Percentiles rank a stretch among this genome's conserved stretches.
Evolutionary conservation across 2,797 vertebrate genomes (phyloP).

Genomic region (Tenualosa ilisha): DNA sequence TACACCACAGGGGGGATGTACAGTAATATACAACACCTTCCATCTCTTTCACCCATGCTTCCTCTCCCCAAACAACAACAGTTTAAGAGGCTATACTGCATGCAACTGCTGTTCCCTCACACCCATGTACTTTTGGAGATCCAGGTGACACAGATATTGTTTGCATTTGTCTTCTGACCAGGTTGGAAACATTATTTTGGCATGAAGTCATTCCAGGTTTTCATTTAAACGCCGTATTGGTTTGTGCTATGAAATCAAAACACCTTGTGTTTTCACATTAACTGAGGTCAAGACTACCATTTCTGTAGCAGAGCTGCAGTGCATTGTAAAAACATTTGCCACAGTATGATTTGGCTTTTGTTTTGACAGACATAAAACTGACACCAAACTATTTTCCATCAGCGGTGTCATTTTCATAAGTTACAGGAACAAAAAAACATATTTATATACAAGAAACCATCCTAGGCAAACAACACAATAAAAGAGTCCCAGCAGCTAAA

Average conservation of each 20-base stretch:
- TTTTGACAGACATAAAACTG: constrained; percentile 46
- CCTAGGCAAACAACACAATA: constrained; percentile 48
- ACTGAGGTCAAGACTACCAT: not conserved
- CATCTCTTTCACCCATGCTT: constrained; percentile 49
- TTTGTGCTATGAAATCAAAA: constrained; percentile 17
- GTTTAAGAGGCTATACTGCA: constrained; percentile 58
- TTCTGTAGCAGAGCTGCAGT: constrained; percentile 27
- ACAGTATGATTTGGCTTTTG: constrained; percentile 60
- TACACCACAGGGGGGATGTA: constrained; percentile 70
- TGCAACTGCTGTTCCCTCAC: constrained; percentile 52
- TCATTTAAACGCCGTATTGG: not conserved
- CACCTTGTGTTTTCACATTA: constrained; percentile 9
- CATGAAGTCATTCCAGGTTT: constrained; percentile 47
- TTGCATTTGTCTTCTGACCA: constrained; percentile 25
- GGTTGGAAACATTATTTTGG: constrained; percentile 59
- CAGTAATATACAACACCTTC: constrained; percentile 58
- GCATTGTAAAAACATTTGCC: constrained; percentile 57
- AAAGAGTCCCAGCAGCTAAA: constrained; percentile 64
- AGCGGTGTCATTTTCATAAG: constrained; percentile 46
- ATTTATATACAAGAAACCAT: constrained; percentile 22
- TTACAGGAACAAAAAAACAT: constrained; percentile 35
- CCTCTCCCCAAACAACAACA: constrained; percentile 57
- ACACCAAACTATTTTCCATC: constrained; percentile 39
- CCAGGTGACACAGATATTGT: constrained; percentile 26
- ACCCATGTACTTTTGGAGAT: constrained; percentile 36